phyloP scores from a whole-genome alignment of 2,797 vertebrate species.

The Micromesistius poutassou region DNA sequence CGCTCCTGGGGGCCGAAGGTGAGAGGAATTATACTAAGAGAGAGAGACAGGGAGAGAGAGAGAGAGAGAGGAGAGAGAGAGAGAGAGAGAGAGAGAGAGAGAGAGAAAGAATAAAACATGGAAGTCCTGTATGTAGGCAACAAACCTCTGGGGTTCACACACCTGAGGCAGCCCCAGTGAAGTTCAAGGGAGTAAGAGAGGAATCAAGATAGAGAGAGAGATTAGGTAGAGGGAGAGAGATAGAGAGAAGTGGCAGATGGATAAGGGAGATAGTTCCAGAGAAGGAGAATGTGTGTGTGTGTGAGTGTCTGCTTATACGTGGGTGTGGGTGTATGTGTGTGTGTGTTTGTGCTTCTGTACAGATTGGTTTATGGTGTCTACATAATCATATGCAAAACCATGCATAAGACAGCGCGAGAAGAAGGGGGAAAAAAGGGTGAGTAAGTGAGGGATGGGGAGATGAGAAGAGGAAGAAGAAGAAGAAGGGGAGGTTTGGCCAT shows the following conservation, averaged over 20 bases:
- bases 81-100: not conserved
- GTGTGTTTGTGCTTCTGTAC: not conserved
- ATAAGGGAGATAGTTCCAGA: not conserved
- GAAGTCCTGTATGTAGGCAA: not conserved
- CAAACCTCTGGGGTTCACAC: not conserved
- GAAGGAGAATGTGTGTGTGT: not conserved
- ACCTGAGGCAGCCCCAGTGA: not conserved
- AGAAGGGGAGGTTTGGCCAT: not conserved
- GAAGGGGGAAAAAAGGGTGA: not conserved
- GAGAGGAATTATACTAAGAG: not conserved
- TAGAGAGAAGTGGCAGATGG: not conserved
- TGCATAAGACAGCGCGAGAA: not conserved
- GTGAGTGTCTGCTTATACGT: not conserved
- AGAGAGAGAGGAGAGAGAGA: not conserved
- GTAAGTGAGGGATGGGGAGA: not conserved
- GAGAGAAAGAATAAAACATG: no score
- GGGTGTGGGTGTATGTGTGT: not conserved
- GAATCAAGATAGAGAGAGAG: not conserved
- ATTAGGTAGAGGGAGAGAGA: not conserved
- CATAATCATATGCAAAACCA: not conserved
- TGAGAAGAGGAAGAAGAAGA: not conserved
- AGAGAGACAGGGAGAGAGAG: slow-evolving; percentile 1
- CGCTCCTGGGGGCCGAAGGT: not conserved
- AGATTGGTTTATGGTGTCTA: not conserved
- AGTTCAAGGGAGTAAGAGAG: not conserved